phyloP scores from a whole-genome alignment of 2,113 vertebrate species.

The Sceloporus tristichus region DNA sequence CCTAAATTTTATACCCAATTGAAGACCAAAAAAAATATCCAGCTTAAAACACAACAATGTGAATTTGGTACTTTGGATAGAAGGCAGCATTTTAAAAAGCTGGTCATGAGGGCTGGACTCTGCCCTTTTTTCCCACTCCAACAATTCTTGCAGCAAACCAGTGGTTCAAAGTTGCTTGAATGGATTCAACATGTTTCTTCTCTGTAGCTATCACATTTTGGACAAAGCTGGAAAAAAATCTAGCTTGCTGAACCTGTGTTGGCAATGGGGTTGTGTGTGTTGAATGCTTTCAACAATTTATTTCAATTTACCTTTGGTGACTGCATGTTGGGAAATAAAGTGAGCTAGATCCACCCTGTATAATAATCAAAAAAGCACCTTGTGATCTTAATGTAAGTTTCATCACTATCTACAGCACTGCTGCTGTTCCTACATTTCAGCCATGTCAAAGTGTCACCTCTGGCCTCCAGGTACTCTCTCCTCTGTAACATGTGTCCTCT shows the following conservation, averaged over 20 bases:
- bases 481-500: constrained; percentile 58
- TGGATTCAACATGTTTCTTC: neutral
- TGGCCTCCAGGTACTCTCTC: constrained; percentile 18
- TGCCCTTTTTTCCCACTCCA: too few species aligned
- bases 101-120: neutral
- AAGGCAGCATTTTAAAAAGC: neutral
- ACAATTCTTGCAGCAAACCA: neutral
- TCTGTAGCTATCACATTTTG: neutral
- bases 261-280: too few species aligned
- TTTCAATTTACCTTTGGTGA: neutral
- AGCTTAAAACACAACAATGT: neutral
- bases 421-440: constrained; percentile 19
- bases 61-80: neutral
- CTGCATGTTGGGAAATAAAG: neutral
- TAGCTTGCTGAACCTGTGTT: neutral
- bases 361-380: constrained; percentile 33
- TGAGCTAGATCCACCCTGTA: neutral
- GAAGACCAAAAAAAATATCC: neutral
- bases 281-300: neutral
- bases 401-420: neutral
- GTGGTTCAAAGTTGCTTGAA: neutral
- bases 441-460: neutral
- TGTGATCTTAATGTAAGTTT: constrained; percentile 5
- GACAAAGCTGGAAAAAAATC: neutral
- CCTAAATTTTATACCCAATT: neutral